phyloP scores from a whole-genome alignment of 2,113 vertebrate species.

The Scatophagus argus region DNA sequence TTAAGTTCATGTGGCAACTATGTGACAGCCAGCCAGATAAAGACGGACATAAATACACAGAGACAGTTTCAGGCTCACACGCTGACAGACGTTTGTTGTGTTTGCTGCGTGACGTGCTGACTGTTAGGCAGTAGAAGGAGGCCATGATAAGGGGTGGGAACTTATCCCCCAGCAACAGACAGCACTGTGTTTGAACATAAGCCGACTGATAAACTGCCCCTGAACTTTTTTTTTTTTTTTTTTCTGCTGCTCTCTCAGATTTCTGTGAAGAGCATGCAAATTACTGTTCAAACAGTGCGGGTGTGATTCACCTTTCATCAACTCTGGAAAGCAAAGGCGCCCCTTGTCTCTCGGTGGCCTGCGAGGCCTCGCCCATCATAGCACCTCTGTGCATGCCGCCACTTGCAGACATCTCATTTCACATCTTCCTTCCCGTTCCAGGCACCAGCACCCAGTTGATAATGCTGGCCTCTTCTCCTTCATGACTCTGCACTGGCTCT shows the following conservation, averaged over 20 bases:
- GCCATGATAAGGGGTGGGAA: constrained; percentile 71
- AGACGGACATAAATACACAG: not conserved
- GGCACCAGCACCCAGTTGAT: constrained; percentile 89
- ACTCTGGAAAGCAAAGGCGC: constrained; percentile 48
- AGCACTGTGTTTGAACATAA: constrained; percentile 59
- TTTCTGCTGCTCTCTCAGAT: constrained; percentile 72
- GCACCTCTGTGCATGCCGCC: constrained; percentile 50
- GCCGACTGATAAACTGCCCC: constrained; percentile 69
- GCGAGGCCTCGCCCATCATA: constrained; percentile 45
- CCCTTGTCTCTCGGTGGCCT: constrained; percentile 29
- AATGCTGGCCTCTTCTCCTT: constrained; percentile 88
- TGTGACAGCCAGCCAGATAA: constrained; percentile 8
- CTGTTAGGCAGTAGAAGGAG: constrained; percentile 38
- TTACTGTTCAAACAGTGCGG: constrained; percentile 80
- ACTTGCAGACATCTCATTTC: constrained; percentile 59
- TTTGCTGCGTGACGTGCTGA: constrained; percentile 30
- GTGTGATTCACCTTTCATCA: constrained; percentile 66
- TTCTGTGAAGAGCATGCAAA: constrained; percentile 79
- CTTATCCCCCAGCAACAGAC: constrained; percentile 68
- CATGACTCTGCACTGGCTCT: constrained; percentile 88
- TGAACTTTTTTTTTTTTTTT: constrained; percentile 55
- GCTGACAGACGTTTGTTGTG: constrained; percentile 12
- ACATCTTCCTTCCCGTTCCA: constrained; percentile 66
- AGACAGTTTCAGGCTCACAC: not conserved
- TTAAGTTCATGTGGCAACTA: not conserved